Evolutionary conservation across 2,113 vertebrate genomes (phyloP).

Genomic region (Tautogolabrus adspersus): DNA sequence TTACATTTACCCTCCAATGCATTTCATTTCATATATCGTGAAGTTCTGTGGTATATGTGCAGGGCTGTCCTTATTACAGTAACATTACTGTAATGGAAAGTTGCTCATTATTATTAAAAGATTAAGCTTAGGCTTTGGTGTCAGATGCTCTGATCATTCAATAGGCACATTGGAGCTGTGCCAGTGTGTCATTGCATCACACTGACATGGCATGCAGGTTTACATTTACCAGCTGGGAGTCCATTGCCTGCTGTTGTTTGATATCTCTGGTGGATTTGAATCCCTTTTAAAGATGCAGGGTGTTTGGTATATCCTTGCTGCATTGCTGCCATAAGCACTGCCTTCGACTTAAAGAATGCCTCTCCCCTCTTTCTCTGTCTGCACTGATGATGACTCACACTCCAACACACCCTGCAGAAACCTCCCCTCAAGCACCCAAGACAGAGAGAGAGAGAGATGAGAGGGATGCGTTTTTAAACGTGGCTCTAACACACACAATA

Average conservation of each 20-base stretch:
- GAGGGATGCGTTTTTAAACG: slow-evolving; percentile 30
- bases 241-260: slow-evolving; percentile 34
- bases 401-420: slow-evolving; percentile 81
- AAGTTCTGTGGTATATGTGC: background rate
- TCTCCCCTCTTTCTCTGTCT: slow-evolving; percentile 69
- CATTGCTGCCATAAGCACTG: slow-evolving; percentile 71
- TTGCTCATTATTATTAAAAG: slow-evolving; percentile 54
- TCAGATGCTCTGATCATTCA: slow-evolving; percentile 30
- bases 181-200: slow-evolving; percentile 53
- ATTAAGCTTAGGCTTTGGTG: slow-evolving; percentile 11
- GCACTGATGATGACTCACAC: slow-evolving; percentile 84
- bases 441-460: slow-evolving; percentile 39
- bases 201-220: background rate
- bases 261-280: slow-evolving; percentile 31
- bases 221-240: slow-evolving; percentile 8
- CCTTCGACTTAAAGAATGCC: slow-evolving; percentile 74
- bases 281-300: slow-evolving; percentile 25
- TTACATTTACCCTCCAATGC: background rate
- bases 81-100: slow-evolving; percentile 57
- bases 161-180: slow-evolving; percentile 7
- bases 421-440: slow-evolving; percentile 67
- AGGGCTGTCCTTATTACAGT: slow-evolving; percentile 38
- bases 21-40: background rate
- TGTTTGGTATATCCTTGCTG: slow-evolving; percentile 64
- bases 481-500: slow-evolving; percentile 49